A percentile compares a stretch with the other conserved stretches of the same genome.
Conservation (phyloP, 1,140 invertebrate species). For the Portunus trituberculatus region DNA sequence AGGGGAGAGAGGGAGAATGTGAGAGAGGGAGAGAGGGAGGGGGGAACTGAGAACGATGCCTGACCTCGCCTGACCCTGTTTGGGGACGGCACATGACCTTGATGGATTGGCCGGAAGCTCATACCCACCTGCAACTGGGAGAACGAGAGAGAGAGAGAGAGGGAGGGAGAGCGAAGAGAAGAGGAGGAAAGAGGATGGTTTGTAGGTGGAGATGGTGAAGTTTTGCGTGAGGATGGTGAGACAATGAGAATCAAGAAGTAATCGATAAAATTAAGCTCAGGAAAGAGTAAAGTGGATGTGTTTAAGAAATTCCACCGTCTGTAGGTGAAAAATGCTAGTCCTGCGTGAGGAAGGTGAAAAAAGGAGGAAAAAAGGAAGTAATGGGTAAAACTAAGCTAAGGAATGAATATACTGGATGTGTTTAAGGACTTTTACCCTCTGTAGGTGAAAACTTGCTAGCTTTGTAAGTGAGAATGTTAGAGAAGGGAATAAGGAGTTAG, state of each 20-base stretch:
- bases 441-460: too few species aligned
- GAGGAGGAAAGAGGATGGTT: background rate
- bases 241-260: too few species aligned
- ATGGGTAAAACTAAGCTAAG: background rate
- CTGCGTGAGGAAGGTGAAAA: background rate
- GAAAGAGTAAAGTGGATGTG: background rate
- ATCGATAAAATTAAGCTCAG: too few species aligned
- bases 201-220: background rate
- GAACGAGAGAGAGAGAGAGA: background rate
- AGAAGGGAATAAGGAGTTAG: background rate
- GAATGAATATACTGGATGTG: too few species aligned
- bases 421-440: too few species aligned
- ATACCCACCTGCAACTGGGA: slow-evolving; percentile 46
- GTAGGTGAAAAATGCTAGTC: too few species aligned
- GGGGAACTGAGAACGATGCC: background rate
- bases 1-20: background rate
- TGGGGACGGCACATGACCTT: slow-evolving; percentile 64
- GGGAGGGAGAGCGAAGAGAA: background rate
- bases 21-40: background rate
- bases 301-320: too few species aligned
- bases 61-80: slow-evolving; percentile 56
- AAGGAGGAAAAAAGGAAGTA: background rate
- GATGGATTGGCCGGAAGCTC: slow-evolving; percentile 68
- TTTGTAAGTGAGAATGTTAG: background rate
- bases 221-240: background rate